Evolutionary conservation across 2,113 vertebrate genomes (phyloP), one percentile per base, ranked within the genome.

Genomic region (Notothenia rossii): DNA sequence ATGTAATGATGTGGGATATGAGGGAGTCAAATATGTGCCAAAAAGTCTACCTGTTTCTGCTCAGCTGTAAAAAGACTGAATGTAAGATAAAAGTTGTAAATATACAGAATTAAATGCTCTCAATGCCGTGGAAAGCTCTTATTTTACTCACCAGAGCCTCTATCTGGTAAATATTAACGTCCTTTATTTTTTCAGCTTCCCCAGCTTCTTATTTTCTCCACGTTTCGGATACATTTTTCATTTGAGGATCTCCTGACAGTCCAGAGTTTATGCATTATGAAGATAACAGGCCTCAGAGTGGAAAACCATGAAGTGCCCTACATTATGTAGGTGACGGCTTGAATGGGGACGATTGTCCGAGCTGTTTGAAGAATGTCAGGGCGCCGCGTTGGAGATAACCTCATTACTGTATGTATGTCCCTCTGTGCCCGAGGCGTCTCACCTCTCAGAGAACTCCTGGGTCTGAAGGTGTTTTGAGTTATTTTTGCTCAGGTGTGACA

Each of bases 321-420:
- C 81, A 75, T 85, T 69, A 79, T 80, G 84, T 63, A 69, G 83
- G 78, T 10, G 75, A 60, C 11, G 51, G 63, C 67, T 53, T 66
- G 65, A 73, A 72, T 11, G 55, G 62, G 82, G 75, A 48, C n/a
- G 36, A 65, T 14, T 20, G 55, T 53, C 13, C 4, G 55, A 10
- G 2, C 56, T n/a, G 61, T 64, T 62, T 74, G 80, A 87, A 63
- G 60, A 79, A 48, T 1, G 7, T n/a, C 20, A 3, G 29, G 29
- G 72, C 33, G 29, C 29, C 66, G 5, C 75, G 51, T 49, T 85
- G 85, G 86, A 85, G 69, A 66, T 67, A 45, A 74, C 86, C 89
- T 88, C 83, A 86, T 89, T 85, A 80, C 70, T 81, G 77, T 36
- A 73, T 85, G 79, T 74, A 74, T 74, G 82, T 83, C 64, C 81